phyloP scores from a whole-genome alignment of 2,113 vertebrate genomes.

The Connochaetes taurinus region DNA sequence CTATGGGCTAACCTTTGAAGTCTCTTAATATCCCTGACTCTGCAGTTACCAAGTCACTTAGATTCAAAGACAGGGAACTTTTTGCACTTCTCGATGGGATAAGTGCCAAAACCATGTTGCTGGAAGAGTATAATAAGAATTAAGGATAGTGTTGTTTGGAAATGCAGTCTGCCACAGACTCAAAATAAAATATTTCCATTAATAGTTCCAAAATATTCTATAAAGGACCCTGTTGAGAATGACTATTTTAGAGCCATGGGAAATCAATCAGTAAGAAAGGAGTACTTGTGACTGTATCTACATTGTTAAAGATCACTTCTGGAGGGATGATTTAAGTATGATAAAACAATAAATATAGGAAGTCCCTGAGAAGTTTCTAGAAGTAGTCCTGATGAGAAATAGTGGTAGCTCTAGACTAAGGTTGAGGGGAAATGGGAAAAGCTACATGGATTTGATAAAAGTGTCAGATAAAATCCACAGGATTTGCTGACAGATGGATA shows the following conservation, averaged over 20 bases:
- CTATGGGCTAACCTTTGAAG: neutral
- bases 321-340: too few relatives aligned
- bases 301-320: neutral
- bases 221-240: neutral
- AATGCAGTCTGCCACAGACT: neutral
- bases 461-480: neutral
- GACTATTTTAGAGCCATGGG: neutral
- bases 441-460: neutral
- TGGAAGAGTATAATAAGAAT: neutral
- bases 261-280: neutral
- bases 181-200: neutral
- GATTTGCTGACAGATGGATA: neutral
- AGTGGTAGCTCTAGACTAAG: neutral
- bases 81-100: neutral
- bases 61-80: neutral
- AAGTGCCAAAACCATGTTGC: neutral
- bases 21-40: neutral
- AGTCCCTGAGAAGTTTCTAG: neutral
- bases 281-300: neutral
- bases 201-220: neutral
- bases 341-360: neutral
- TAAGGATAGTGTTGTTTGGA: neutral
- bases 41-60: neutral
- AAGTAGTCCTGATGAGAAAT: neutral
- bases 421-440: neutral